These are phyloP conservation scores for Thripadectes ignobilis DNA, from an alignment of 2,797 vertebrate genomes.

Conservation along the genomic window DNA sequence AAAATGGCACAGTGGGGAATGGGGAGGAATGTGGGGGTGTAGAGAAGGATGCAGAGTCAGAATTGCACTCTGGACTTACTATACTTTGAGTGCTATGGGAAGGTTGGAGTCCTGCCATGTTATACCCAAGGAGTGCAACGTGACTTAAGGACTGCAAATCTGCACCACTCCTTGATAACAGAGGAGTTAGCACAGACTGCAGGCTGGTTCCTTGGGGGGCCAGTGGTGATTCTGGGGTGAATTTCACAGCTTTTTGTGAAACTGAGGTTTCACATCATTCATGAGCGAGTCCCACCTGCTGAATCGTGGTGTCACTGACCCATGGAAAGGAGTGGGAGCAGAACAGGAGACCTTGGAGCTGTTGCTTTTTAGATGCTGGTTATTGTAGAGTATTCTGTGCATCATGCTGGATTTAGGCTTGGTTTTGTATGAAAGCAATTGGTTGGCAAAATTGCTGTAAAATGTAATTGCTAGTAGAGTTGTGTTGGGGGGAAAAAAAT, in stretches of 20 bases:
- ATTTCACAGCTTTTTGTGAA: not conserved
- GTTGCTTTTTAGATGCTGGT: not conserved
- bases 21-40: not conserved
- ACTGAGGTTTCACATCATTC: not conserved
- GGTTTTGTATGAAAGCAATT: slow-evolving; percentile 19
- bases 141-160: not conserved
- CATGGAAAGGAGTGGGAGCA: not conserved
- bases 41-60: not conserved
- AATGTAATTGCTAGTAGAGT: not conserved
- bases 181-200: not conserved
- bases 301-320: not conserved
- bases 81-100: not conserved
- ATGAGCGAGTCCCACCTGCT: not conserved
- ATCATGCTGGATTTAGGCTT: not conserved
- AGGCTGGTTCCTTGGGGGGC: not conserved
- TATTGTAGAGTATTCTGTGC: not conserved
- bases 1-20: not conserved
- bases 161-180: not conserved
- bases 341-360: not conserved
- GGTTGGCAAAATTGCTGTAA: not conserved
- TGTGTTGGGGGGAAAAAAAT: not conserved
- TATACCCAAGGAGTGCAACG: not conserved
- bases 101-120: not conserved
- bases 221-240: slow-evolving; percentile 11
- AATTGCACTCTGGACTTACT: not conserved